Evolutionary conservation across 2,888 invertebrate species (phyloP).

Genomic region (Rapana venosa): DNA sequence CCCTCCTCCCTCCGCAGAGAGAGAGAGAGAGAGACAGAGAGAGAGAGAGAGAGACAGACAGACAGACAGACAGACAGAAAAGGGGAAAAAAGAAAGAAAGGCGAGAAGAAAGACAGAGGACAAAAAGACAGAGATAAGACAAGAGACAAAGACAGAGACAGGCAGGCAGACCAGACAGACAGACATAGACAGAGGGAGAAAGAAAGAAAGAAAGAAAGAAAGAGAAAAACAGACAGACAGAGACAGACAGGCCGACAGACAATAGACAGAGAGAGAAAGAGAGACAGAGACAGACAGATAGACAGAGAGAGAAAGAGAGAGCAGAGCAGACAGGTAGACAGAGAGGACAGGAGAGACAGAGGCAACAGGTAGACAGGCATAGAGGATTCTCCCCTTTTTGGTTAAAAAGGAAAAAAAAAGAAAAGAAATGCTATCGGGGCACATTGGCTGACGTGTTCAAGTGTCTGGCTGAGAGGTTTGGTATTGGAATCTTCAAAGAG

Average conservation of each 20-base stretch:
- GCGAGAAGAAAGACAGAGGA: not conserved
- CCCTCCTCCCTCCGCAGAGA: not conserved
- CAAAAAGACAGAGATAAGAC: no score
- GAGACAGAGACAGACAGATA: not conserved
- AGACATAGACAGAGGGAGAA: slow-evolving; percentile 8
- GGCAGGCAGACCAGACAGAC: not conserved
- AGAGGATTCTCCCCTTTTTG: no score
- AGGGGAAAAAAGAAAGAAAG: not conserved
- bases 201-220: not conserved
- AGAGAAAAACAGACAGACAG: not conserved
- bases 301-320: no score
- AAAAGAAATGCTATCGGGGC: no score
- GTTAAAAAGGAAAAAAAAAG: no score
- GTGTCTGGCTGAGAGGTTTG: no score
- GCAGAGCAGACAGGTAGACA: no score
- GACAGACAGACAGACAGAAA: slow-evolving; percentile 22
- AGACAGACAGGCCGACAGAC: slow-evolving; percentile 10
- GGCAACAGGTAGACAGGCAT: not conserved
- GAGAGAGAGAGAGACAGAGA: slow-evolving; percentile 22
- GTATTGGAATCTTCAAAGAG: no score
- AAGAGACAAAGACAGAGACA: not conserved
- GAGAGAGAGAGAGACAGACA: slow-evolving; percentile 8
- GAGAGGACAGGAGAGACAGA: no score
- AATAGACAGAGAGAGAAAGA: not conserved
- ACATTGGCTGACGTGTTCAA: no score